Evolutionary conservation across 2,797 vertebrate species (phyloP), one percentile per base, ranked within the genome.

Genomic region (Sebastes nivosus): DNA sequence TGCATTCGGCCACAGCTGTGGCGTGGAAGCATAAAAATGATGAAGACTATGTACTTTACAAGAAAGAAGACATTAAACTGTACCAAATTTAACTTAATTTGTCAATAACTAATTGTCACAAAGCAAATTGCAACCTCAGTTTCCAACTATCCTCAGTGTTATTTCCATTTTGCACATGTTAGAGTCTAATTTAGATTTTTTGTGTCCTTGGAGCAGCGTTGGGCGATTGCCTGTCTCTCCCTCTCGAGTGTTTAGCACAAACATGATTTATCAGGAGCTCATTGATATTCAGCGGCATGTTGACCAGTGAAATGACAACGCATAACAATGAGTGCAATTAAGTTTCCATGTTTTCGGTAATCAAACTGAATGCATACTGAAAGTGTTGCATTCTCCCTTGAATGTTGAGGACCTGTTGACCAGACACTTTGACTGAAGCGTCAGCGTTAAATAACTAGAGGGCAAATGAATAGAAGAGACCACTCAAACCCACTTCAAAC

Each of bases 321-420:
- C 93, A 95, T 95, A 92, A 92, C 91, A 94, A 95, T 92, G 91
- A 95, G 78, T 72, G 68, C 88, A 94, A 95, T 95, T 94, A 94
- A 87, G 88, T 86, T 82, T 75, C 82, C 72, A 36, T 91, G 90
- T 93, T 94, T 91, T 92, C 22, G 6, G 84, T 92, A 93, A 95
- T 95, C 92, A 92, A 88, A 89, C 55, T 77, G 85, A 91, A 92
- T 84, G 80, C 86, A 75, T 55, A 75, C 68, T 82, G 81, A 92
- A 86, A 82, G 74, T 67, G 64, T 25, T 65, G 80, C 81, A 52
- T 83, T 85, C 81, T 90, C 78, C 72, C 72, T 83, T 74, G 80
- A 90, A 93, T 91, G 77, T 70, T 88, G 81, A 91, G 76, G 73
- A 87, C 67, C 79, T 74, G 76, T 88, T 88, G 77, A 89, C 70